Evolutionary conservation across 2,888 invertebrate genomes (phyloP).

Genomic region (Endotricha flammealis): DNA sequence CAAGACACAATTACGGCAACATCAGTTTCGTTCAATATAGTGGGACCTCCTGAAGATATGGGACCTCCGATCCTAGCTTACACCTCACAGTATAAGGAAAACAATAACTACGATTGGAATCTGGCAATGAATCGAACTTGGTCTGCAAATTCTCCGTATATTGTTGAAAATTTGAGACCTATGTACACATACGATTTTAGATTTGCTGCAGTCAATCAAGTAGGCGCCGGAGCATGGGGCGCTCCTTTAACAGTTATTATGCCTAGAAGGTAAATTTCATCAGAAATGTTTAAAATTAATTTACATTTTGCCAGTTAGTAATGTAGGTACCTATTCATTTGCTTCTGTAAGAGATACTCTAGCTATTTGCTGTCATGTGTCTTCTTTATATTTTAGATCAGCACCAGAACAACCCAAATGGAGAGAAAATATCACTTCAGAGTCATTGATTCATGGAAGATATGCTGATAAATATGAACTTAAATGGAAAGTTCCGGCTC

Average conservation of each 20-base stretch:
- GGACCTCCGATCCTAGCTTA: slow-evolving; percentile 87
- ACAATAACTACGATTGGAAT: slow-evolving; percentile 82
- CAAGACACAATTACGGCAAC: slow-evolving; percentile 88
- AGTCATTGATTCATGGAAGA: slow-evolving; percentile 64
- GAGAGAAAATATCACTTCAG: slow-evolving; percentile 61
- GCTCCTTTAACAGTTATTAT: slow-evolving; percentile 82
- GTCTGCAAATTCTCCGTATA: slow-evolving; percentile 88
- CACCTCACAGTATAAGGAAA: slow-evolving; percentile 86
- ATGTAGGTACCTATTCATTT: too few species aligned
- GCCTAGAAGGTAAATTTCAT: slow-evolving; percentile 77
- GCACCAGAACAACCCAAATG: slow-evolving; percentile 82
- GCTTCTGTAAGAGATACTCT: too few species aligned
- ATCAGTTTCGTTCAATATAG: slow-evolving; percentile 87
- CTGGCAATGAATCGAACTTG: slow-evolving; percentile 84
- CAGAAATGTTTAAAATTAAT: too few species aligned
- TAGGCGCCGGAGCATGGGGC: slow-evolving; percentile 88
- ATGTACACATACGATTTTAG: slow-evolving; percentile 88
- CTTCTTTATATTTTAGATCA: slow-evolving; percentile 63
- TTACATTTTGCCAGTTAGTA: too few species aligned
- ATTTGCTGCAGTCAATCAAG: slow-evolving; percentile 91
- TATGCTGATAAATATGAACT: slow-evolving; percentile 89
- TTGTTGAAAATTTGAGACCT: slow-evolving; percentile 87
- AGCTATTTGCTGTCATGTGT: background rate
- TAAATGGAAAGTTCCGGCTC: slow-evolving; percentile 90
- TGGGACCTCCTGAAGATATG: slow-evolving; percentile 84